phyloP scores from a whole-genome alignment of 1,140 invertebrate genomes.

The Monomorium pharaonis region DNA sequence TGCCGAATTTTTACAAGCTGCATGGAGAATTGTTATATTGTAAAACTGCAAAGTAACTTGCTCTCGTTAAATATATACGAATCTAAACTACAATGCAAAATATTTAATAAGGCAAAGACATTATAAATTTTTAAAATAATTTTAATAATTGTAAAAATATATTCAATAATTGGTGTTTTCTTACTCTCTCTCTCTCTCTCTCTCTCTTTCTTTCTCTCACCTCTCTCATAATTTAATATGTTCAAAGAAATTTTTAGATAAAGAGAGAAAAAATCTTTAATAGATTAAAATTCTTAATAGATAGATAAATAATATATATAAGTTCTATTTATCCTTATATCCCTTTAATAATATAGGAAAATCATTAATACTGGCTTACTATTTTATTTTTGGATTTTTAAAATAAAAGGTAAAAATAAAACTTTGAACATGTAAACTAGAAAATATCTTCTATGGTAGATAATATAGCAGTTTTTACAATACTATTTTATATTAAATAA shows the following conservation, averaged over 20 bases:
- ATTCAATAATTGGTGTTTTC: background rate
- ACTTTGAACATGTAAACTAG: too few relatives aligned
- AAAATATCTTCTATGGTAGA: too few relatives aligned
- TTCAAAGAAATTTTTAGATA: background rate
- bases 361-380: too few relatives aligned
- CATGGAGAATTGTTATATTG: background rate
- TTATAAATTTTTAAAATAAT: background rate
- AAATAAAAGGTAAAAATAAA: too few relatives aligned
- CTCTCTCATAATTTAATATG: too few relatives aligned
- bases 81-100: background rate
- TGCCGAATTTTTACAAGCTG: slow-evolving; percentile 31
- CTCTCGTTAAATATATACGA: background rate
- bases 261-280: background rate
- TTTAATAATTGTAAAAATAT: background rate
- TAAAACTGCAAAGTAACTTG: background rate
- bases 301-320: background rate
- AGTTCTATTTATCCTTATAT: background rate
- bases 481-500: too few relatives aligned
- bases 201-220: background rate
- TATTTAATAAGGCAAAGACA: background rate
- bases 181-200: background rate
- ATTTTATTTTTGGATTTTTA: too few relatives aligned
- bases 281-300: background rate
- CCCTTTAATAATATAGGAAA: background rate
- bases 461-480: too few relatives aligned